A percentile compares a stretch with the other conserved stretches of the same genome.
Conservation (phyloP, 2,113 vertebrate genomes). For the Nothocercus julius region DNA sequence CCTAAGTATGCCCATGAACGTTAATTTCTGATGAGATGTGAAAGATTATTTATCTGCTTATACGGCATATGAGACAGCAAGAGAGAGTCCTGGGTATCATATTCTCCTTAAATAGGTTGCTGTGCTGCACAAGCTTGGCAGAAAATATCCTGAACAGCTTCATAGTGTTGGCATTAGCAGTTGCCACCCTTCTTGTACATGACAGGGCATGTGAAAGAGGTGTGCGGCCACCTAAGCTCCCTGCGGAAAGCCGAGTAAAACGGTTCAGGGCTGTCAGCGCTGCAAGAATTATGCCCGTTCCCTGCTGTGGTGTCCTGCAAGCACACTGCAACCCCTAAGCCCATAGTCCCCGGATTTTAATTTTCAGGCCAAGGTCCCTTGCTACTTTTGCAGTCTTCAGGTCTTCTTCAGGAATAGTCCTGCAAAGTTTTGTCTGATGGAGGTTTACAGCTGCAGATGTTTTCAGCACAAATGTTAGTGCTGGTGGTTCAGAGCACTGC, state of each 20-base stretch:
- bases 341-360: not conserved
- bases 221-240: not conserved
- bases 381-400: not conserved
- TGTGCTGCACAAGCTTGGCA: not conserved
- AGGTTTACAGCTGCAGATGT: not conserved
- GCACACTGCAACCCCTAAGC: accelerated
- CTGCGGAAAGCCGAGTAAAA: slow-evolving; percentile 24
- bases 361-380: not conserved
- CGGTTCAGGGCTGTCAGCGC: slow-evolving; percentile 3
- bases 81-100: not conserved
- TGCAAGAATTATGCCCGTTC: not conserved
- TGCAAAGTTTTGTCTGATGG: not conserved
- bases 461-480: not conserved
- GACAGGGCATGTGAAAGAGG: slow-evolving; percentile 1
- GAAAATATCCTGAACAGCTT: slow-evolving; percentile 14
- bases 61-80: not conserved
- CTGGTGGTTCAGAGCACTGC: not conserved
- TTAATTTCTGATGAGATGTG: not conserved
- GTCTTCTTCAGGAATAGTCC: not conserved
- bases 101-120: not conserved
- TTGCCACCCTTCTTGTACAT: slow-evolving; percentile 10
- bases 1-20: not conserved
- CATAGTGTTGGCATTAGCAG: not conserved
- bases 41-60: not conserved
- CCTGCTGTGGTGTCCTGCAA: not conserved